These are phyloP conservation scores for Scaptomyza parva DNA, from an alignment of 2,888 invertebrate genomes.

Conservation along the genomic window DNA sequence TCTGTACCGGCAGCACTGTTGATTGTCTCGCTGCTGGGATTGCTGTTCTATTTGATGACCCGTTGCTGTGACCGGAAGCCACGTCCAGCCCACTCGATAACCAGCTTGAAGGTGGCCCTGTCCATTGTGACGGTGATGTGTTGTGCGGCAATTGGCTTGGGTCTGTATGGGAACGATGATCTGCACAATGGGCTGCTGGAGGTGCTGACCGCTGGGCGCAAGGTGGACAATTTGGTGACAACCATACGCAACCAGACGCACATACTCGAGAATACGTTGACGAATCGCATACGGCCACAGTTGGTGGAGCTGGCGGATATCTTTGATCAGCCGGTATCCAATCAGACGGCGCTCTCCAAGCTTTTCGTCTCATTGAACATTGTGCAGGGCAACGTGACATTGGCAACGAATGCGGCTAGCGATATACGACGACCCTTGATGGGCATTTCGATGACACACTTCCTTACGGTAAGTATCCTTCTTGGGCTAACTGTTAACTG, in stretches of 20 bases:
- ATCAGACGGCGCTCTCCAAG: constrained; percentile 90
- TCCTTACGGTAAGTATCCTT: constrained; percentile 84
- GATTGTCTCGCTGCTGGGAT: constrained; percentile 94
- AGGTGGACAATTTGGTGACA: constrained; percentile 92
- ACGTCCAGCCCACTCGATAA: constrained; percentile 94
- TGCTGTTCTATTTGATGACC: constrained; percentile 96
- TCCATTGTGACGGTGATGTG: constrained; percentile 94
- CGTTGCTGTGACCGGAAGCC: constrained; percentile 98
- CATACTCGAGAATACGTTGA: constrained; percentile 90
- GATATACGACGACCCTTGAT: constrained; percentile 90
- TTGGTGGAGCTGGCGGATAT: constrained; percentile 90
- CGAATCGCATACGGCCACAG: constrained; percentile 89
- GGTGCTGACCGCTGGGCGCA: constrained; percentile 91
- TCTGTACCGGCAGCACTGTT: constrained; percentile 97
- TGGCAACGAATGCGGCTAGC: constrained; percentile 90
- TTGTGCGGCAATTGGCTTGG: constrained; percentile 95
- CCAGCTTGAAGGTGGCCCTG: constrained; percentile 92
- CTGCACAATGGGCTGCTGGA: constrained; percentile 95
- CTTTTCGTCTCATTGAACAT: constrained; percentile 89
- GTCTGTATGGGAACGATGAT: constrained; percentile 97
- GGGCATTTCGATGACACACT: constrained; percentile 89
- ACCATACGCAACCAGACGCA: constrained; percentile 93
- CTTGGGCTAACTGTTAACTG: too few relatives aligned
- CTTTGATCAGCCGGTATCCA: constrained; percentile 91
- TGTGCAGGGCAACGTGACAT: constrained; percentile 90